phyloP scores from a whole-genome alignment of 2,797 vertebrate genomes.

The Pipistrellus nathusii region DNA sequence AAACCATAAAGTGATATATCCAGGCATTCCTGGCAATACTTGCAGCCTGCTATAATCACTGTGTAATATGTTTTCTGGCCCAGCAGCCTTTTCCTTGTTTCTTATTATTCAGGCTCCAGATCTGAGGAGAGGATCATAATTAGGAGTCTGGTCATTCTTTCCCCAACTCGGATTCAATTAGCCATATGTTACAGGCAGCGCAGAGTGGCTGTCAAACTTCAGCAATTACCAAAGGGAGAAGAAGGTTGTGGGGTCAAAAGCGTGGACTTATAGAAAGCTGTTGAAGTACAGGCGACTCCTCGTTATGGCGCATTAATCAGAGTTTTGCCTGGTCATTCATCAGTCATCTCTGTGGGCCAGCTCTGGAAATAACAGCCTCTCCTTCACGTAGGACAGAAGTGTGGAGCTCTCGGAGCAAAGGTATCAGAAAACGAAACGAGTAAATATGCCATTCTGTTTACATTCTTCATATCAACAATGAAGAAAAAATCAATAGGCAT shows the following conservation, averaged over 20 bases:
- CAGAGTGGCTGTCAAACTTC: constrained; percentile 42
- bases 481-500: constrained; percentile 68
- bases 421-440: constrained; percentile 34
- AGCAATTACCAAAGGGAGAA: constrained; percentile 39
- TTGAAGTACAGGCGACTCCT: constrained; percentile 17
- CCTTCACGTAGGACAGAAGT: background rate
- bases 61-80: constrained; percentile 9
- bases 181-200: constrained; percentile 53
- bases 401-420: background rate
- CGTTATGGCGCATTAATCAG: constrained; percentile 37
- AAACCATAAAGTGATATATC: background rate
- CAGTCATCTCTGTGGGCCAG: background rate
- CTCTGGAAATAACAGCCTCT: constrained; percentile 28
- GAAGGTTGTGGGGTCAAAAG: constrained; percentile 8
- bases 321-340: constrained; percentile 40
- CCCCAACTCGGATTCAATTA: constrained; percentile 57
- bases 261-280: constrained; percentile 6
- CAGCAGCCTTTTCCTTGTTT: constrained; percentile 26
- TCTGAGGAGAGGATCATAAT: constrained; percentile 59
- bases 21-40: constrained; percentile 40
- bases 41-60: background rate
- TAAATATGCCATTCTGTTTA: constrained; percentile 54
- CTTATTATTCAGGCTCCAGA: constrained; percentile 32
- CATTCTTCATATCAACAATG: constrained; percentile 27
- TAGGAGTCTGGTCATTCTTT: constrained; percentile 59